These are phyloP conservation scores for Sardina pilchardus DNA, from an alignment of 2,113 vertebrate species.

Conservation along the genomic window DNA sequence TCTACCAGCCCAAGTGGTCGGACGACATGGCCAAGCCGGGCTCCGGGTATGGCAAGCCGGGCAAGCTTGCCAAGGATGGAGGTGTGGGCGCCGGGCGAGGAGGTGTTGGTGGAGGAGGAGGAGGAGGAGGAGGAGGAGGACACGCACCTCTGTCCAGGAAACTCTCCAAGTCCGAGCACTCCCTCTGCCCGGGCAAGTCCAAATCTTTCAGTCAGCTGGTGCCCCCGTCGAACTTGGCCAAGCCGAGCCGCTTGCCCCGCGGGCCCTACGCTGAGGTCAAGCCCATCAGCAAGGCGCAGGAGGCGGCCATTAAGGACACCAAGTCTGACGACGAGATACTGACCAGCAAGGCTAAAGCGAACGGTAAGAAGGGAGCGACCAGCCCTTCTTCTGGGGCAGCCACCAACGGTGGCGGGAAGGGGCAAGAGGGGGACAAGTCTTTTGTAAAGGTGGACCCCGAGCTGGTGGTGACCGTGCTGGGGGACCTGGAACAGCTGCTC, in stretches of 20 bases:
- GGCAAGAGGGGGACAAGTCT: slow-evolving; percentile 71
- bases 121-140: slow-evolving; percentile 51
- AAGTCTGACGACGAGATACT: slow-evolving; percentile 79
- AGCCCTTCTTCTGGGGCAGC: slow-evolving; percentile 55
- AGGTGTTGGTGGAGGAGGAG: slow-evolving; percentile 56
- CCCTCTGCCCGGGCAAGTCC: slow-evolving; percentile 83
- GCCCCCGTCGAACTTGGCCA: slow-evolving; percentile 69
- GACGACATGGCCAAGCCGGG: slow-evolving; percentile 79
- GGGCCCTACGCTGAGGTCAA: slow-evolving; percentile 94
- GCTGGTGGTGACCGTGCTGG: slow-evolving; percentile 94
- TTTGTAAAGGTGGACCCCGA: slow-evolving; percentile 97
- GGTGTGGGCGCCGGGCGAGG: slow-evolving; percentile 51
- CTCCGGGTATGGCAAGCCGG: slow-evolving; percentile 55
- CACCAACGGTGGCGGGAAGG: slow-evolving; percentile 44
- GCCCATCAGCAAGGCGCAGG: slow-evolving; percentile 86
- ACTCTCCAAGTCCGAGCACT: slow-evolving; percentile 91
- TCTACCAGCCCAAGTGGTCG: slow-evolving; percentile 85
- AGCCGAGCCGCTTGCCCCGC: slow-evolving; percentile 88
- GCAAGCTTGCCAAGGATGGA: slow-evolving; percentile 60
- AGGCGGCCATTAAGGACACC: slow-evolving; percentile 70
- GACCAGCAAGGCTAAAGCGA: slow-evolving; percentile 74
- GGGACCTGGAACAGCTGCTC: slow-evolving; percentile 94
- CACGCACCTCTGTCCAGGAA: slow-evolving; percentile 77
- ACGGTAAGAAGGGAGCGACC: slow-evolving; percentile 59
- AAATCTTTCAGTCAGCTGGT: slow-evolving; percentile 74